A percentile compares a stretch with the other conserved stretches of the same genome.
These are phyloP conservation scores for Lepidochitona cinerea DNA, from an alignment of 2,888 invertebrate genomes.

Conservation along the genomic window DNA sequence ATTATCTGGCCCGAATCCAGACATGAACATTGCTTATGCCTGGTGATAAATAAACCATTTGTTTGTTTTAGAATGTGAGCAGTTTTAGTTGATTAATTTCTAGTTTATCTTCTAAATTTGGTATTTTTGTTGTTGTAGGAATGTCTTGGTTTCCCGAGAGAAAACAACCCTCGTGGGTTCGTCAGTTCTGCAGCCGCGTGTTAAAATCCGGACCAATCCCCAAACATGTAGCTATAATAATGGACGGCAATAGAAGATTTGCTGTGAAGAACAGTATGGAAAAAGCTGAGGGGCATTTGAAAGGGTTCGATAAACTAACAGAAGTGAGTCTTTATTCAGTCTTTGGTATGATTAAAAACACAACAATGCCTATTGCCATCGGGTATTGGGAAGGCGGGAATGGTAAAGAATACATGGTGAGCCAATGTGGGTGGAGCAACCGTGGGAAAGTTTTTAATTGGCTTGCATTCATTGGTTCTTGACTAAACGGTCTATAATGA, in stretches of 20 bases:
- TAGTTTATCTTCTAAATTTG: no score
- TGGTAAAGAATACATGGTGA: no score
- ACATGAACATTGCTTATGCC: no score
- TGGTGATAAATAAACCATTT: no score
- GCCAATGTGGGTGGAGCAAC: no score
- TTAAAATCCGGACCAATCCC: slow-evolving; percentile 88
- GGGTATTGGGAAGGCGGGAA: no score
- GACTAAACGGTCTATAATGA: no score
- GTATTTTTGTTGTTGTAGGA: not conserved
- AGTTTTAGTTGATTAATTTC: not conserved
- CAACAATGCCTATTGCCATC: no score
- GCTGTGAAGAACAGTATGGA: slow-evolving; percentile 85
- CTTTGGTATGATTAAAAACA: no score
- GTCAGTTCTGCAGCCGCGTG: slow-evolving; percentile 81
- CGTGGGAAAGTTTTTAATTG: no score
- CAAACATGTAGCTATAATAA: slow-evolving; percentile 94
- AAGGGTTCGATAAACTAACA: slow-evolving; percentile 72
- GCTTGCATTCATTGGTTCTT: no score
- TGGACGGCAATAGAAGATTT: slow-evolving; percentile 98
- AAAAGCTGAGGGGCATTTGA: slow-evolving; percentile 83
- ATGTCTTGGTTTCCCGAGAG: slow-evolving; percentile 81
- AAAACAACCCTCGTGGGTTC: slow-evolving; percentile 77
- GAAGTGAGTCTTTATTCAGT: slow-evolving; percentile 64
- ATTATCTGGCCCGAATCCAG: no score
- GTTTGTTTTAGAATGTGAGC: not conserved